Evolutionary conservation across 2,888 invertebrate genomes (phyloP), one percentile per base, ranked within the genome.

Genomic region (Graphium colonna): DNA sequence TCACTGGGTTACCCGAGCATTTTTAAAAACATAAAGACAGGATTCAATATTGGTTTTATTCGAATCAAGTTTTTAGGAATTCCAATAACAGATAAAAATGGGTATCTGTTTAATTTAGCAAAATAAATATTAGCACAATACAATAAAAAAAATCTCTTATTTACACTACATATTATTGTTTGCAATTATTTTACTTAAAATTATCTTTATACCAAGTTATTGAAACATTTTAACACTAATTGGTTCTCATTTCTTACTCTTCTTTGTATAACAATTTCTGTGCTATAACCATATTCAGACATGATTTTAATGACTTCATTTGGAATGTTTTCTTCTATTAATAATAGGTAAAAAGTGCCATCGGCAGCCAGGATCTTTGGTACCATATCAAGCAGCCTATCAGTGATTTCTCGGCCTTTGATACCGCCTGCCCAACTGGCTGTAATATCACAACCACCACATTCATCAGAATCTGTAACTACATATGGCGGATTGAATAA

Each of bases 401-500:
- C 93, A 36, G 93, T 96, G 8, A 98, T 93, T 79, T 95, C 92
- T 55, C 95, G 83, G 3, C 96, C 96, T 62, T 92, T 89, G 0
- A 70, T 51, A 0, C 97, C 96, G 7, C 96, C 96, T 1, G 96
- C 96, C 96, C 96, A 97, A 49, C 94, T 91, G 49, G 92, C 91
- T 48, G 87, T 83, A 48, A 94, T 90, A 53, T 91, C 86, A 49
- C 67, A 78, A 0, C 82, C 74, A 12, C 79, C 77, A 53, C 96
- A 92, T 83, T 98, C 98, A 12, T 91, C 84, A 41, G 92, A 86
- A 7, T 93, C 92, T 0, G 98, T 98, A 0, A 96, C 95, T 38
- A 99, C 99, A 90, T 99, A 99, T 0, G 99, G 99, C 1, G 99
- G 99, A 91, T 99, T 99, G 73, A 98, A 99, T 49, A 99, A 74